Percentiles rank a stretch among this genome's conserved stretches.
These are phyloP conservation scores for Portevinia maculata DNA, from an alignment of 2,888 invertebrate species.

Conservation along the genomic window DNA sequence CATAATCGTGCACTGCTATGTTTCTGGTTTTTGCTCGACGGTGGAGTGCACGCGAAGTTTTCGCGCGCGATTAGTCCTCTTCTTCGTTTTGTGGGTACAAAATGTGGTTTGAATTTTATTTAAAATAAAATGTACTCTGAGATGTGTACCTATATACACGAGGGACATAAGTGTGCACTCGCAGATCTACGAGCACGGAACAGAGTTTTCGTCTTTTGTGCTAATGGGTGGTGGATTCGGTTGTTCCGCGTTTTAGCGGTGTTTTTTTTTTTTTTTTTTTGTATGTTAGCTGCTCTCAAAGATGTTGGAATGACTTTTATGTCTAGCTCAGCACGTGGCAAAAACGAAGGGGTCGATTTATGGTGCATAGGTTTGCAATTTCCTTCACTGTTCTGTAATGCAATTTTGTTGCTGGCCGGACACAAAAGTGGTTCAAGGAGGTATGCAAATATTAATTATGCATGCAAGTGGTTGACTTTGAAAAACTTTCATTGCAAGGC, in stretches of 20 bases:
- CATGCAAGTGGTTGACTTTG: background rate
- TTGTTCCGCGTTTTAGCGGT: constrained; percentile 50
- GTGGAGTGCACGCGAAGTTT: constrained; percentile 43
- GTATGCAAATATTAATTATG: constrained; percentile 5
- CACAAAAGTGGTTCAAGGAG: background rate
- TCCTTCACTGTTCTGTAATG: constrained; percentile 13
- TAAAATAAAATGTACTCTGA: constrained; percentile 9
- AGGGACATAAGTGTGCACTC: constrained; percentile 48
- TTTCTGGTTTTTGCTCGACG: constrained; percentile 31
- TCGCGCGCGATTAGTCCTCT: constrained; percentile 49
- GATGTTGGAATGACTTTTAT: background rate
- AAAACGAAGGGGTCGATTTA: constrained; percentile 33
- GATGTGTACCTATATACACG: constrained; percentile 15
- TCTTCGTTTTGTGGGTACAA: constrained; percentile 21
- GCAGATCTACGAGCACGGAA: constrained; percentile 22
- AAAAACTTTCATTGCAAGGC: background rate
- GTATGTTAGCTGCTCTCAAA: background rate
- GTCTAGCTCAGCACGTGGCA: constrained; percentile 48
- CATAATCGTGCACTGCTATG: constrained; percentile 35
- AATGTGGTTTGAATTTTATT: constrained; percentile 55
- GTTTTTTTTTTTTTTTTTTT: constrained; percentile 4
- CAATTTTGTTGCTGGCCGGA: constrained; percentile 16
- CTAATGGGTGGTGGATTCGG: constrained; percentile 55
- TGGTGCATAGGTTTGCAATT: constrained; percentile 24
- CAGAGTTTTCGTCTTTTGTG: constrained; percentile 56